A percentile compares a stretch with the other conserved stretches of the same genome.
These are phyloP conservation scores for Pseudoips prasinana DNA, from an alignment of 2,888 invertebrate genomes.

Conservation along the genomic window DNA sequence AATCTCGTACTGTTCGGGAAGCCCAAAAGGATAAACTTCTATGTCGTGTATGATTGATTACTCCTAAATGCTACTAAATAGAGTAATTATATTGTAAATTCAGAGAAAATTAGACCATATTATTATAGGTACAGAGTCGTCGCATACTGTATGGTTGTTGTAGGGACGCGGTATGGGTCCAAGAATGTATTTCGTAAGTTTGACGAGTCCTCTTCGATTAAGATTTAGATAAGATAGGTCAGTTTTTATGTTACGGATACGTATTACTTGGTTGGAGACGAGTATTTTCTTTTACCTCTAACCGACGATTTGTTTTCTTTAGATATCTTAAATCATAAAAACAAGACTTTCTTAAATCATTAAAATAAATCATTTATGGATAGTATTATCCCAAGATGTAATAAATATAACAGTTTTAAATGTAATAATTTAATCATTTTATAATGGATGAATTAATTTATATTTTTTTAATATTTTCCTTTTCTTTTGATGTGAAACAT, in stretches of 20 bases:
- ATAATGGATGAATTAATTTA: too few relatives aligned
- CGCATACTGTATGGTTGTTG: constrained; percentile 2
- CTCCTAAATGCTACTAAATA: constrained; percentile 18
- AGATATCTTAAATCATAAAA: too few relatives aligned
- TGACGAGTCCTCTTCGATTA: constrained; percentile 43
- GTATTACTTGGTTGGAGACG: constrained; percentile 2
- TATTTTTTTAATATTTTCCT: too few relatives aligned
- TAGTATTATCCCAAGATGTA: too few relatives aligned
- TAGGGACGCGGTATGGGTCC: constrained; percentile 22
- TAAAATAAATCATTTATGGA: too few relatives aligned
- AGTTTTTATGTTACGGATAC: constrained; percentile 16
- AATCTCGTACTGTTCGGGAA: constrained; percentile 24
- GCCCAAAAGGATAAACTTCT: constrained; percentile 29
- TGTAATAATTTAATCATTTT: too few relatives aligned
- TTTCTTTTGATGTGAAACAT: too few relatives aligned
- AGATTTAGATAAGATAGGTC: constrained; percentile 41
- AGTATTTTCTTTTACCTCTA: too few relatives aligned
- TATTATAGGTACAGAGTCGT: background rate
- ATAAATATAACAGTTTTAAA: too few relatives aligned
- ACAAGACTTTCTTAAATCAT: too few relatives aligned
- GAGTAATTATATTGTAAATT: constrained; percentile 2
- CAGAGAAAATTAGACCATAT: constrained; percentile 13
- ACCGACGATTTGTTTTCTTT: too few relatives aligned
- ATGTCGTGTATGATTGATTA: constrained; percentile 54
- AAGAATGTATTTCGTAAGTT: constrained; percentile 40